Percentiles rank a stretch among this genome's conserved stretches.
These are phyloP conservation scores for Nematolebias whitei DNA, from an alignment of 2,113 vertebrate species.

Conservation along the genomic window DNA sequence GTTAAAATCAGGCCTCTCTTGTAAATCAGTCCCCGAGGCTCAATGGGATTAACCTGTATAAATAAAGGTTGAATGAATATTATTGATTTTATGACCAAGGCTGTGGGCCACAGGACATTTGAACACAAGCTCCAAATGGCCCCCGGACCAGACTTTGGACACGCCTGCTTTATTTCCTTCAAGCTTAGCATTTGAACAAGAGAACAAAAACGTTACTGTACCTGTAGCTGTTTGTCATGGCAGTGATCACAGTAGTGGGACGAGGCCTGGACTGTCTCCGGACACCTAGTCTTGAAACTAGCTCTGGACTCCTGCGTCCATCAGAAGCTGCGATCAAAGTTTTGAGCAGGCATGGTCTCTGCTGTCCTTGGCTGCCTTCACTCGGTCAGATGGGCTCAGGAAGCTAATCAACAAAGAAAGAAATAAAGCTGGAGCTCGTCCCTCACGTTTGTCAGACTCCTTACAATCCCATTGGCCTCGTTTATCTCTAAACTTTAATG, in stretches of 20 bases:
- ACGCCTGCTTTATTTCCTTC: too few relatives aligned
- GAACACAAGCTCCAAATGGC: too few relatives aligned
- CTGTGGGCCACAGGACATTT: too few relatives aligned
- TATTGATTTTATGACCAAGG: too few relatives aligned
- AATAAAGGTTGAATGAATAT: too few relatives aligned
- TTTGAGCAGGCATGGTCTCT: slow-evolving; percentile 26
- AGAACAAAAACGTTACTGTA: background rate
- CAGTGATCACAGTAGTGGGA: background rate
- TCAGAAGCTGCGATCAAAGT: slow-evolving; percentile 34
- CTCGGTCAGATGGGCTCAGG: slow-evolving; percentile 37
- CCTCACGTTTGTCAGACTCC: background rate
- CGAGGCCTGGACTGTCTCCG: background rate
- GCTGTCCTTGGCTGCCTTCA: slow-evolving; percentile 26
- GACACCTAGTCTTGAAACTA: slow-evolving; percentile 36
- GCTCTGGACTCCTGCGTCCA: slow-evolving; percentile 18
- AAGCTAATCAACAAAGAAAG: slow-evolving; percentile 9
- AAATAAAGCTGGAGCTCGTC: background rate
- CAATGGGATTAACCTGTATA: too few relatives aligned
- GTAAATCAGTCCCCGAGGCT: too few relatives aligned
- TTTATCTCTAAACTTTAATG: slow-evolving; percentile 1
- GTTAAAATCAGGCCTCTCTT: too few relatives aligned
- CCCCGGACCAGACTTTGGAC: too few relatives aligned
- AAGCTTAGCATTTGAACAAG: too few relatives aligned
- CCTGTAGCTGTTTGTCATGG: background rate
- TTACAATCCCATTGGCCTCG: background rate